Evolutionary conservation across 2,888 invertebrate genomes (phyloP), one percentile per base, ranked within the genome.

Genomic region (Leptopterna dolabrata): DNA sequence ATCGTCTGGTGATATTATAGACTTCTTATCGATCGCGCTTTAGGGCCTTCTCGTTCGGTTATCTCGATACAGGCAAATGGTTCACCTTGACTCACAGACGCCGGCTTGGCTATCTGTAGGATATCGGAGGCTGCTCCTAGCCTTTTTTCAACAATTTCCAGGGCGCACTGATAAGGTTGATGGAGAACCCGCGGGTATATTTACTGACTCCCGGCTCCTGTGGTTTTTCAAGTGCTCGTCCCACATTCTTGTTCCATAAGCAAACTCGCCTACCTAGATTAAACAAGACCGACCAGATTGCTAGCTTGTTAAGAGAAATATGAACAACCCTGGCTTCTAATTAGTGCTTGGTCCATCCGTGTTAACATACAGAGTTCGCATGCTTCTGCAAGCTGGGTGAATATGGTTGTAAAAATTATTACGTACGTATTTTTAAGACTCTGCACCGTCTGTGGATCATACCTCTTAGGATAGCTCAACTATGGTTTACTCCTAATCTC

Each of bases 21-120:
- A 2, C 45, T 45, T 70, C 70, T 63, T 70, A 83, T 83, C 70
- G 71, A 83, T 70, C 70, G n/a, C n/a, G 70, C 83, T 70, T 19
- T 13, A 83, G 83, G 70, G 70, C 70, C 70, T 83, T 41, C 70
- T 70, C 70, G 43, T 45, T 27, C 9, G 43, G 24, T 83, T 83
- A 83, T 83, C 70, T 30, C 71, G 36, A 70, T 70, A 41, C 29
- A 51, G 45, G 41, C 63, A 83, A 70, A 83, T 70, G 83, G 30
- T 24, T 13, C 83, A 55, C 16, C 70, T 82, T n/a, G 30, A 83
- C 29, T 83, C 70, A 70, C 41, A 70, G 41, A 27, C 43, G 45
- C 14, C 13, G 41, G 41, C 24, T n/a, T 2, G 41, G 41, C 36
- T 76, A 41, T 76, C 55, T 19, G n/a, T 63, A 19, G 24, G 9